Percentiles rank a stretch among this genome's conserved stretches.
Conservation (phyloP, 1,140 invertebrate genomes). For the Antheraea mylitta region DNA sequence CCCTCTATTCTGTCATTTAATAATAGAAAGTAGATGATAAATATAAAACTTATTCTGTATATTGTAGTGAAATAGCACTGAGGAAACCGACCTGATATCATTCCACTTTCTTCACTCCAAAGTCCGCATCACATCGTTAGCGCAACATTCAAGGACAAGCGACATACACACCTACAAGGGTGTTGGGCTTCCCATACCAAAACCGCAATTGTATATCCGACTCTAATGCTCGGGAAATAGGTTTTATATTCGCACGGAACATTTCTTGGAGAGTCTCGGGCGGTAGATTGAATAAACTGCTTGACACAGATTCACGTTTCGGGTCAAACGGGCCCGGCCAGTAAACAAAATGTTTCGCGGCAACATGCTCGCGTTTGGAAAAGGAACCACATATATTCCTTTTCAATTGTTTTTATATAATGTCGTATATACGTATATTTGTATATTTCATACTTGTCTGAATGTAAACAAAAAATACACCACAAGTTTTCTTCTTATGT, state of each 20-base stretch:
- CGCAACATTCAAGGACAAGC: constrained; percentile 61
- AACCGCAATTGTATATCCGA: constrained; percentile 20
- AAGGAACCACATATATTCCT: neutral
- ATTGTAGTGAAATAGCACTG: neutral
- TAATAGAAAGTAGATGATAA: too few relatives aligned
- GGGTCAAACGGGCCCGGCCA: constrained; percentile 64
- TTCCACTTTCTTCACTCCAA: constrained; percentile 30
- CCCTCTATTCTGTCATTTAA: too few relatives aligned
- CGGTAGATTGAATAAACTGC: constrained; percentile 76
- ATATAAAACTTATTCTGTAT: too few relatives aligned
- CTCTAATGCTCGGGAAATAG: constrained; percentile 24
- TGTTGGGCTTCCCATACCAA: constrained; percentile 29
- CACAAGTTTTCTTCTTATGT: too few relatives aligned
- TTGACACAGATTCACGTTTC: constrained; percentile 76
- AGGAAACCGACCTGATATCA: constrained; percentile 18
- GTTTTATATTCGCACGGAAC: constrained; percentile 30
- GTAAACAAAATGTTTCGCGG: constrained; percentile 63
- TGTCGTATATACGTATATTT: neutral
- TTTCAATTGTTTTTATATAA: neutral
- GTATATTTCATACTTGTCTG: neutral
- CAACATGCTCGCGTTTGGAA: constrained; percentile 51
- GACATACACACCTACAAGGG: constrained; percentile 53
- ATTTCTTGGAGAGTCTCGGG: constrained; percentile 38
- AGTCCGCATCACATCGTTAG: constrained; percentile 42
- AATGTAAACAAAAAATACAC: neutral